Conservation (phyloP, 2,888 invertebrate genomes). For the Aphidoletes aphidimyza region DNA sequence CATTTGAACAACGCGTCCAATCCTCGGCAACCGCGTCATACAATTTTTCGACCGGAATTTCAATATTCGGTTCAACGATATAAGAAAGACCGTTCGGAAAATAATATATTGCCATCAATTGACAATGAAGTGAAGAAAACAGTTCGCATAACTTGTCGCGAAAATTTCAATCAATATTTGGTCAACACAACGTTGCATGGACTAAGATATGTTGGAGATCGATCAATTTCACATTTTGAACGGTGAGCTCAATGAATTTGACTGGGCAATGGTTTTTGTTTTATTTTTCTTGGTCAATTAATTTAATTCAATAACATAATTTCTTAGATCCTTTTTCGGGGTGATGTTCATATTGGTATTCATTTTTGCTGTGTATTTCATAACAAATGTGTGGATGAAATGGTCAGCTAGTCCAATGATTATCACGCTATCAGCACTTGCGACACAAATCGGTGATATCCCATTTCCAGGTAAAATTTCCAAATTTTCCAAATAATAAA, state of each 20-base stretch:
- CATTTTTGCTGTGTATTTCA: constrained; percentile 75
- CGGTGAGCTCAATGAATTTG: constrained; percentile 68
- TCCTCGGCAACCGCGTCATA: too few relatives aligned
- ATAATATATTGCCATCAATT: too few relatives aligned
- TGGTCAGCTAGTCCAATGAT: constrained; percentile 81
- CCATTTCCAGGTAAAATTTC: constrained; percentile 76
- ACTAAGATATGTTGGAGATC: constrained; percentile 79
- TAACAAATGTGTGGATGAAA: constrained; percentile 76
- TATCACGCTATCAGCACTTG: constrained; percentile 78
- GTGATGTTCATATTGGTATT: constrained; percentile 74
- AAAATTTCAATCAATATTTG: constrained; percentile 72
- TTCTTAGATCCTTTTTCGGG: constrained; percentile 71
- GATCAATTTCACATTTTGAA: constrained; percentile 73
- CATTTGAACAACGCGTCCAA: too few relatives aligned
- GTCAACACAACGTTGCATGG: constrained; percentile 79
- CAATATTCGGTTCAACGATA: too few relatives aligned
- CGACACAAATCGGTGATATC: constrained; percentile 74
- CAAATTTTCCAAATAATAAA: too few relatives aligned
- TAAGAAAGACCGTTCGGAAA: too few relatives aligned
- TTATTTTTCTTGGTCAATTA: background rate
- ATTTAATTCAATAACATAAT: background rate
- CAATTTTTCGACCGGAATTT: too few relatives aligned
- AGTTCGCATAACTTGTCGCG: background rate
- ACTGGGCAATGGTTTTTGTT: background rate
- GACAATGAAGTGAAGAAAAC: too few relatives aligned